Evolutionary conservation across 2,797 vertebrate genomes (phyloP).

Genomic region (Eulemur coronatus): DNA sequence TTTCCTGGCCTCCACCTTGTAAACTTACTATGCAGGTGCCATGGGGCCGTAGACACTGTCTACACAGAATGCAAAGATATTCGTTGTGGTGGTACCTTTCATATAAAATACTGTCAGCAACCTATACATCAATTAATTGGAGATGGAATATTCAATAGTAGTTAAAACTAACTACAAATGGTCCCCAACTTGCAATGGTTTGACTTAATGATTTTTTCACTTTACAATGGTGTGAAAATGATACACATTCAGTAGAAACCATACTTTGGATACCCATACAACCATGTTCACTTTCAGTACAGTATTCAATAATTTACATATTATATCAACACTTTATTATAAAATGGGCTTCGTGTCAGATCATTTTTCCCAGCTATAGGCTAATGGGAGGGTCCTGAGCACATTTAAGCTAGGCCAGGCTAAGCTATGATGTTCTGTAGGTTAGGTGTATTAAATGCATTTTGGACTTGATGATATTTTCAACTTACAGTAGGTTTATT

Average conservation of each 20-base stretch:
- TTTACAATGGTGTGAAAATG: neutral
- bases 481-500: neutral
- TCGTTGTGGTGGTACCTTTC: neutral
- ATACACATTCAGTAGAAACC: neutral
- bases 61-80: neutral
- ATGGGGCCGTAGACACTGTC: neutral
- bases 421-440: neutral
- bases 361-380: neutral
- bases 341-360: neutral
- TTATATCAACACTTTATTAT: neutral
- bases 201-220: neutral
- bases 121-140: neutral
- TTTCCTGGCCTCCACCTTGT: neutral
- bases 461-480: neutral
- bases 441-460: neutral
- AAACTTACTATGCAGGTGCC: neutral
- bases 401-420: neutral
- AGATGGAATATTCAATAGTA: neutral
- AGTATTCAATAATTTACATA: neutral
- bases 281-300: neutral
- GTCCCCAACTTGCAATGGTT: neutral
- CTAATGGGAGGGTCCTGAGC: neutral
- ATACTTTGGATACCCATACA: neutral
- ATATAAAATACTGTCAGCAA: neutral
- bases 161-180: neutral